phyloP scores from a whole-genome alignment of 64 coral and sea anemone genomes.

The Montipora efflorescens region DNA sequence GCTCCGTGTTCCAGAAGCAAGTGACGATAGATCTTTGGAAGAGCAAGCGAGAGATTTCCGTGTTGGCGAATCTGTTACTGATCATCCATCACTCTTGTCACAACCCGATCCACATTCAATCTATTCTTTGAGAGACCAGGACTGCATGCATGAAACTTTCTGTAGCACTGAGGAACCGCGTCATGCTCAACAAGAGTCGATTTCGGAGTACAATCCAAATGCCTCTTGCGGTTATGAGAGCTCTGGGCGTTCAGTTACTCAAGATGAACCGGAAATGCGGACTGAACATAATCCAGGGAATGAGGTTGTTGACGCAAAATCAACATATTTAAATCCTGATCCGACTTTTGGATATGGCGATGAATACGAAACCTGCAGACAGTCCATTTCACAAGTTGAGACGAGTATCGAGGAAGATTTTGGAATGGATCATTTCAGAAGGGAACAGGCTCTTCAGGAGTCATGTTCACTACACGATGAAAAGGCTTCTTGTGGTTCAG shows the following conservation, averaged over 20 bases:
- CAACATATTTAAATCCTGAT: not conserved
- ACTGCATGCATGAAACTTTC: not conserved
- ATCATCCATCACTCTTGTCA: not conserved
- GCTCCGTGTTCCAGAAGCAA: not conserved
- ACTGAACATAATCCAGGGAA: not conserved
- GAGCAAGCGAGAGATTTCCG: not conserved
- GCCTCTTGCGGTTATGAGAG: constrained; percentile 1
- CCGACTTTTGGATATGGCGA: not conserved
- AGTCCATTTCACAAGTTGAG: not conserved
- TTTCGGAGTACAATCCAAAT: constrained; percentile 18
- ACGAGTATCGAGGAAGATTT: not conserved
- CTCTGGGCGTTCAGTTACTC: not conserved
- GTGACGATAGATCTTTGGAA: not conserved
- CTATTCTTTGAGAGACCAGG: not conserved
- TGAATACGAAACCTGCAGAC: not conserved
- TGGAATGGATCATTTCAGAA: not conserved
- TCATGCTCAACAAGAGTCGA: not conserved
- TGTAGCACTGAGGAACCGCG: not conserved
- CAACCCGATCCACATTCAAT: not conserved
- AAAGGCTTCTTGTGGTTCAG: not conserved
- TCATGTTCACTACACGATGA: not conserved
- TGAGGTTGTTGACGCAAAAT: not conserved
- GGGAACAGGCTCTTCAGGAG: not conserved
- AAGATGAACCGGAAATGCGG: not conserved
- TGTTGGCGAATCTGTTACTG: not conserved